Evolutionary conservation across 1,140 invertebrate genomes (phyloP), one percentile per base, ranked within the genome.

Genomic region (Procambarus clarkii): DNA sequence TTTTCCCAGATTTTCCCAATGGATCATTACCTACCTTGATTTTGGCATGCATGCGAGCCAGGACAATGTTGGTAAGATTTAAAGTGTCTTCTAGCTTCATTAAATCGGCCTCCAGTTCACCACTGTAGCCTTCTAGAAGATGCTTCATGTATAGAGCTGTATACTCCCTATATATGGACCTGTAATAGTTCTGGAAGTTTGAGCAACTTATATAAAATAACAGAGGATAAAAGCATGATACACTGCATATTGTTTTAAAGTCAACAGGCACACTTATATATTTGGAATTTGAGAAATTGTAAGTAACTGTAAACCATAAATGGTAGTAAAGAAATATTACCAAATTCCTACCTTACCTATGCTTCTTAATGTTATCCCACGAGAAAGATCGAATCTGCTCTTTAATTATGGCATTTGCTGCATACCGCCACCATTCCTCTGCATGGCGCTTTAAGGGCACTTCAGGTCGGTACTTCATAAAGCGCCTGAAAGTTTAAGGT

Each of bases 11-110:
- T 76, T 34, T 34, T 34, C 34, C 34, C 34, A 34, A 1, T 0
- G 34, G 34, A 34, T 54, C 18, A 54, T 13, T 48, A n/a, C 86
- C 94, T 94, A 97, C 96, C 94, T 96, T 95, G 93, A 96, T 95
- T 94, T 97, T 96, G n/a, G 97, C 97, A 92, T 97, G 96, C 94
- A 97, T 97, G 92, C 97, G 95, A 0, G 97, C 97, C 88, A 97
- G 96, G 2, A 98, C 95, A 45, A 98, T 97, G 84, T 97, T 97
- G 71, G 96, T 94, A 50, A 98, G 96, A 76, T 96, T 96, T 64
- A 98, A 94, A 86, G 95, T 95, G 92, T 97, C 97, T 94, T 98
- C 97, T 79, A 97, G 95, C 93, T 97, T 96, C 93, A 97, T 96
- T 76, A 98, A 94, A 94, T 97, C 96, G 79, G 96, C 92, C 93